phyloP scores from a whole-genome alignment of 2,797 vertebrate genomes.

The Cyprinella venusta region DNA sequence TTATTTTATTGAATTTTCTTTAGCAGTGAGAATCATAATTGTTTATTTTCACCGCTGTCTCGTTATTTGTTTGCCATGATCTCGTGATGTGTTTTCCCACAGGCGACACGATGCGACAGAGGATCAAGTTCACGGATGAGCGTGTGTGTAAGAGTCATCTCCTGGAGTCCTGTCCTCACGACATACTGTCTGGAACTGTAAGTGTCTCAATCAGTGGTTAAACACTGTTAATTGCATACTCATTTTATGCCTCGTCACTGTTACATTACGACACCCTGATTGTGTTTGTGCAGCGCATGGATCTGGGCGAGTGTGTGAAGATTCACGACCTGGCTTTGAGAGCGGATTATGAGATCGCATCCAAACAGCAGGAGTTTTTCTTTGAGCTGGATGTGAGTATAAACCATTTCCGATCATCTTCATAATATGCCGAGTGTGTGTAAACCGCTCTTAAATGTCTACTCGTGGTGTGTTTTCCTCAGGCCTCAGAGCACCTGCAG shows the following conservation, averaged over 20 bases:
- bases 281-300: conserved; percentile 87
- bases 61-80: not conserved
- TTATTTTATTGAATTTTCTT: too few species aligned
- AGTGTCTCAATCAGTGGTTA: conserved; percentile 63
- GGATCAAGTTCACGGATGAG: conserved; percentile 98
- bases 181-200: conserved; percentile 98
- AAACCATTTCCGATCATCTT: not conserved
- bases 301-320: conserved; percentile 97
- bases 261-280: not conserved
- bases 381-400: conserved; percentile 97
- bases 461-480: not conserved
- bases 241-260: not conserved
- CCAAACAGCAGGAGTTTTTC: conserved; percentile 97
- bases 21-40: not conserved
- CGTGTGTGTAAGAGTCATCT: conserved; percentile 99
- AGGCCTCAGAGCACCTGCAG: conserved; percentile 97
- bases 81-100: conserved; percentile 62
- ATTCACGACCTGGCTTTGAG: conserved; percentile 96
- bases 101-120: conserved; percentile 96
- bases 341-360: conserved; percentile 98
- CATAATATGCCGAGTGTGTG: not conserved
- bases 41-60: not conserved
- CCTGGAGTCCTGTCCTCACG: conserved; percentile 97
- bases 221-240: not conserved
- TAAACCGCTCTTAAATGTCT: not conserved